Evolutionary conservation across 2,888 invertebrate species (phyloP).

Genomic region (Melanostoma scalare): DNA sequence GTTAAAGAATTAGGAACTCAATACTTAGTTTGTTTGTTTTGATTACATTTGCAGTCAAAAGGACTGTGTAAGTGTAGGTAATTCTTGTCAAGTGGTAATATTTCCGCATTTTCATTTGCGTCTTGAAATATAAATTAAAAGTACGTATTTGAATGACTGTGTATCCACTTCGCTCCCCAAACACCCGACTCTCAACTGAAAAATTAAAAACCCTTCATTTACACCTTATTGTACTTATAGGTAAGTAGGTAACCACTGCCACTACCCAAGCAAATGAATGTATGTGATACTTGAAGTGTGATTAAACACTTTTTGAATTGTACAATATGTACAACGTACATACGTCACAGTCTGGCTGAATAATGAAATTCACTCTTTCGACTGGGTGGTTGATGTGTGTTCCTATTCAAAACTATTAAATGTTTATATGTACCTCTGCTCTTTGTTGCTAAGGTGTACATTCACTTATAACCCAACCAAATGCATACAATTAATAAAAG

Average conservation of each 20-base stretch:
- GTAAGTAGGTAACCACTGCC: too few species aligned
- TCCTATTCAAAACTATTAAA: constrained; percentile 3
- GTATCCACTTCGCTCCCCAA: too few species aligned
- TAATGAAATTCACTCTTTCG: neutral
- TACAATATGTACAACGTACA: neutral
- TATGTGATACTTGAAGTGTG: too few species aligned
- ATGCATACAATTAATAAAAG: neutral
- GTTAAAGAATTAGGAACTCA: neutral
- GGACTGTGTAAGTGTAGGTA: too few species aligned
- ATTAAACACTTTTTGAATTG: neutral
- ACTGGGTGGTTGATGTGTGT: neutral
- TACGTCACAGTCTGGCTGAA: neutral
- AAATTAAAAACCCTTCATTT: neutral
- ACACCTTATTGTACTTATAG: too few species aligned
- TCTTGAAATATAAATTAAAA: too few species aligned
- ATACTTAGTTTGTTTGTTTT: neutral
- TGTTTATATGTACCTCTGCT: neutral
- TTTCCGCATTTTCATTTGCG: too few species aligned
- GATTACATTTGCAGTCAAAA: neutral
- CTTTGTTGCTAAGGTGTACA: constrained; percentile 22
- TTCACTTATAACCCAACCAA: neutral
- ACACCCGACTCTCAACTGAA: too few species aligned
- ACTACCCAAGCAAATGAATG: too few species aligned
- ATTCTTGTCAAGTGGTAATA: too few species aligned
- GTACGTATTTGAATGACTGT: too few species aligned